Conservation (phyloP, 2,797 vertebrate genomes). For the Thripadectes ignobilis region DNA sequence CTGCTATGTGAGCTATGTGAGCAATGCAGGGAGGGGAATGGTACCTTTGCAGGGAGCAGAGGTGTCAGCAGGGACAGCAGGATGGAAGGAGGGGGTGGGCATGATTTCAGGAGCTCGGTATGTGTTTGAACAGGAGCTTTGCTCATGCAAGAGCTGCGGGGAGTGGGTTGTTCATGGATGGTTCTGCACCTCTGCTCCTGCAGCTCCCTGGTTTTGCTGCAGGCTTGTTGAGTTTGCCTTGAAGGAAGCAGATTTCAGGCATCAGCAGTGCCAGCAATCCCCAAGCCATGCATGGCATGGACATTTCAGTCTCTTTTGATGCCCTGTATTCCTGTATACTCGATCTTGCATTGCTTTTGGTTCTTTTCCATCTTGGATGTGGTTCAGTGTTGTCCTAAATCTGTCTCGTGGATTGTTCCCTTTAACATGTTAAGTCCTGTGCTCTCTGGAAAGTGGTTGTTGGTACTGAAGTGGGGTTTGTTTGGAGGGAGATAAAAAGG, state of each 20-base stretch:
- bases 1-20: conserved; percentile 36
- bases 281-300: background rate
- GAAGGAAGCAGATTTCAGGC: background rate
- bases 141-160: background rate
- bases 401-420: background rate
- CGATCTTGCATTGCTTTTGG: background rate
- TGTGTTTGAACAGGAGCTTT: conserved; percentile 43
- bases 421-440: background rate
- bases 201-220: background rate
- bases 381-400: background rate
- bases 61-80: background rate
- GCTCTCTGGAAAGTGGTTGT: background rate
- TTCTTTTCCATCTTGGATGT: background rate
- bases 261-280: background rate
- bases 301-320: background rate
- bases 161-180: background rate
- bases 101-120: conserved; percentile 29
- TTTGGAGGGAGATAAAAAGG: background rate
- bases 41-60: background rate
- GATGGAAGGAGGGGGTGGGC: background rate
- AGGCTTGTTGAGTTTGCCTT: background rate
- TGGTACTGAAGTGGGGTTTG: background rate
- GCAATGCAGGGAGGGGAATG: background rate
- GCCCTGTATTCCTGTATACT: background rate
- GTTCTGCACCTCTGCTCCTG: background rate